These are phyloP conservation scores for Atherinomorus stipes DNA, from an alignment of 2,113 vertebrate genomes.

Conservation along the genomic window DNA sequence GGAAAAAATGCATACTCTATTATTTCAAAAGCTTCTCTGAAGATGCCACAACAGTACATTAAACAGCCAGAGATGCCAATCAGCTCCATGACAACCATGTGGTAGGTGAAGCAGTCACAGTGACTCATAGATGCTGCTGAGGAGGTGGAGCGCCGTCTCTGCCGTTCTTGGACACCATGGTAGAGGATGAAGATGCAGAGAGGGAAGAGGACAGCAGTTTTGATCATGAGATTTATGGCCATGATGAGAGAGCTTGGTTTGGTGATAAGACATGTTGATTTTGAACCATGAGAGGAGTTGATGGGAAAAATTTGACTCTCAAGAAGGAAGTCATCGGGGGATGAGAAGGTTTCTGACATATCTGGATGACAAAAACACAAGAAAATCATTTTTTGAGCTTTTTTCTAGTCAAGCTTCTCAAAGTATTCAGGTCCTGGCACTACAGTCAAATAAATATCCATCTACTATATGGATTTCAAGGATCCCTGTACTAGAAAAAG, in stretches of 20 bases:
- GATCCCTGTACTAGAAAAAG: too few relatives aligned
- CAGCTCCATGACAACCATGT: neutral
- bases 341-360: neutral
- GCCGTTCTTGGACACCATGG: neutral
- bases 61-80: neutral
- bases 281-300: fast-evolving
- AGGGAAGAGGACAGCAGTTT: too few relatives aligned
- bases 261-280: neutral
- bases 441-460: too few relatives aligned
- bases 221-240: too few relatives aligned
- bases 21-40: fast-evolving
- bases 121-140: neutral
- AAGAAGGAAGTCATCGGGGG: neutral
- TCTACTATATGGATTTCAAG: too few relatives aligned
- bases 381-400: too few relatives aligned
- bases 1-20: neutral
- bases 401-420: too few relatives aligned
- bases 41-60: neutral
- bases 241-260: neutral
- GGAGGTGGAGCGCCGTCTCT: too few relatives aligned
- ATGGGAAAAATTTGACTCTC: too few relatives aligned
- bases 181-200: too few relatives aligned
- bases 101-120: neutral
- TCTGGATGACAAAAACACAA: neutral
- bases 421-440: too few relatives aligned